These are phyloP conservation scores for Aythya baeri DNA, from an alignment of 2,113 vertebrate species.

Conservation along the genomic window DNA sequence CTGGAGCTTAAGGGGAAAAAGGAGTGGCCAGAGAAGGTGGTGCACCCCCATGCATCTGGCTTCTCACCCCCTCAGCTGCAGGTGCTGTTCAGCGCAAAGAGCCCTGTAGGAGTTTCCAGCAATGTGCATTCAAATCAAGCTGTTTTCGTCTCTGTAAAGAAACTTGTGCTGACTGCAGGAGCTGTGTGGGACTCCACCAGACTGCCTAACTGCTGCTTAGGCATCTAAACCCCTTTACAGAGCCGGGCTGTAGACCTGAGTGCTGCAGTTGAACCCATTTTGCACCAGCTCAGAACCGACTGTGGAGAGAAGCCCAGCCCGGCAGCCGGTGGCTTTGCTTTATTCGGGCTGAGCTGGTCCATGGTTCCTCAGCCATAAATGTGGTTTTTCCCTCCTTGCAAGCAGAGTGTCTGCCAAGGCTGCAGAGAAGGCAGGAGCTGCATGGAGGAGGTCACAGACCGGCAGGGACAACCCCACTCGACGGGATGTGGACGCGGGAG, in stretches of 20 bases:
- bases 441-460: neutral
- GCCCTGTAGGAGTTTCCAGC: neutral
- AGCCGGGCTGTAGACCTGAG: neutral
- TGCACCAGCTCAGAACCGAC: neutral
- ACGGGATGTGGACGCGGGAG: neutral
- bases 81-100: neutral
- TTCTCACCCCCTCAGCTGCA: neutral
- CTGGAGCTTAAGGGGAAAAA: neutral
- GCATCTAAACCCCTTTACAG: neutral
- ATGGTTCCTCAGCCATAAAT: neutral
- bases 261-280: neutral
- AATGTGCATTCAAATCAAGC: accelerated
- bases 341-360: slow-evolving; percentile 1
- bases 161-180: neutral
- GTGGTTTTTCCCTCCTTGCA: neutral
- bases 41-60: neutral
- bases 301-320: neutral
- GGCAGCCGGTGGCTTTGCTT: neutral
- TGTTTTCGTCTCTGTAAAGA: neutral
- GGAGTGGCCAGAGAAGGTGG: neutral
- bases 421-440: neutral
- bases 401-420: neutral
- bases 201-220: neutral
- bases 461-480: neutral
- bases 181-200: accelerated